Evolutionary conservation across 2,797 vertebrate species (phyloP).

Genomic region (Phataginus tricuspis): DNA sequence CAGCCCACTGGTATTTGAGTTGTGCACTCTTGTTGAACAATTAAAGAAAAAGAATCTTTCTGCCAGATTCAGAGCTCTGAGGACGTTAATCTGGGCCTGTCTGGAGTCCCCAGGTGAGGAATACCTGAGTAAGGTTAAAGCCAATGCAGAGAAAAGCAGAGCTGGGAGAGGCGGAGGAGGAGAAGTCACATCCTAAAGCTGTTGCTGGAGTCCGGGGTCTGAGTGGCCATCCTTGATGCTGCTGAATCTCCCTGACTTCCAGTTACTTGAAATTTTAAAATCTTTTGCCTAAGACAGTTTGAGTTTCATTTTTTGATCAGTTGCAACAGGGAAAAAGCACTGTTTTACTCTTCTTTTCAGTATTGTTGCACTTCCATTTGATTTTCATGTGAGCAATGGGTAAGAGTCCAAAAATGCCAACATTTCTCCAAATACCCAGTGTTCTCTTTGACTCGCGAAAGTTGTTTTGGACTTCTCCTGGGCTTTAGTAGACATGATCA

Average conservation of each 20-base stretch:
- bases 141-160: background rate
- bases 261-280: background rate
- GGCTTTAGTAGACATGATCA: background rate
- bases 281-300: background rate
- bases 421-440: background rate
- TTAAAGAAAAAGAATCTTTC: background rate
- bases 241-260: background rate
- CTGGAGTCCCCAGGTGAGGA: background rate
- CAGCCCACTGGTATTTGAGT: background rate
- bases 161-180: background rate
- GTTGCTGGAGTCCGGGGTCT: fast-evolving
- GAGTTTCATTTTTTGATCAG: background rate
- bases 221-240: background rate
- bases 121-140: background rate
- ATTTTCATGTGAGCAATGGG: background rate
- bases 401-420: background rate
- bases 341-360: background rate
- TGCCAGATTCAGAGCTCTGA: background rate
- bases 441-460: background rate
- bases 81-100: background rate
- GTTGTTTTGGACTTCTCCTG: background rate
- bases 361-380: background rate
- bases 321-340: background rate
- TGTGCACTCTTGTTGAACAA: background rate
- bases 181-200: background rate